phyloP scores from a whole-genome alignment of 2,888 invertebrate genomes.

The Tachina grossa region DNA sequence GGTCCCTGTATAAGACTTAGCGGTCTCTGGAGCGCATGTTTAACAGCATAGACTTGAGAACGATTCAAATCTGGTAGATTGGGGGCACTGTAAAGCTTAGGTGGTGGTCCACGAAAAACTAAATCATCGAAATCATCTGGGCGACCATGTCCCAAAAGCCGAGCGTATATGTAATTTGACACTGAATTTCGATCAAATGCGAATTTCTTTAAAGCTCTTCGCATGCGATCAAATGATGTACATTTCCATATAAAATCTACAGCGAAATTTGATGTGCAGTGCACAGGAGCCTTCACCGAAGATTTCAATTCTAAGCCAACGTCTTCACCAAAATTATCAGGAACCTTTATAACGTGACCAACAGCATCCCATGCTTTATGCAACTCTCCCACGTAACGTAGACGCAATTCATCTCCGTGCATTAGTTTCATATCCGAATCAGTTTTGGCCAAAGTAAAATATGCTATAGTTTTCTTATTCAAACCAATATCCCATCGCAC shows the following conservation, averaged over 20 bases:
- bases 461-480: conserved; percentile 98
- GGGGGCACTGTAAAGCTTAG: conserved; percentile 98
- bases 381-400: conserved; percentile 95
- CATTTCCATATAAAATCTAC: conserved; percentile 99
- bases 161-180: conserved; percentile 98
- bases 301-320: conserved; percentile 98
- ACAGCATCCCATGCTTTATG: conserved; percentile 98
- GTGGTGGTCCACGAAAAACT: conserved; percentile 92
- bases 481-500: conserved; percentile 99
- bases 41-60: conserved; percentile 98
- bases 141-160: conserved; percentile 96
- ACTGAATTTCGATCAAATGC: conserved; percentile 98
- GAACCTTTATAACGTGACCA: conserved; percentile 98
- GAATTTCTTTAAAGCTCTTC: conserved; percentile 95
- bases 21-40: conserved; percentile 98
- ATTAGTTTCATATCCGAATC: conserved; percentile 99
- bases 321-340: conserved; percentile 98
- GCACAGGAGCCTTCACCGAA: conserved; percentile 95
- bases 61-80: conserved; percentile 98
- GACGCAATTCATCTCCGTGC: conserved; percentile 98
- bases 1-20: conserved; percentile 96
- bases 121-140: conserved; percentile 98
- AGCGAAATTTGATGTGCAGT: conserved; percentile 97
- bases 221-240: conserved; percentile 99
- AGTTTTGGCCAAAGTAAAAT: conserved; percentile 98